Evolutionary conservation across 2,888 invertebrate genomes (phyloP), one percentile per base, ranked within the genome.

Genomic region (Rhingia campestris): DNA sequence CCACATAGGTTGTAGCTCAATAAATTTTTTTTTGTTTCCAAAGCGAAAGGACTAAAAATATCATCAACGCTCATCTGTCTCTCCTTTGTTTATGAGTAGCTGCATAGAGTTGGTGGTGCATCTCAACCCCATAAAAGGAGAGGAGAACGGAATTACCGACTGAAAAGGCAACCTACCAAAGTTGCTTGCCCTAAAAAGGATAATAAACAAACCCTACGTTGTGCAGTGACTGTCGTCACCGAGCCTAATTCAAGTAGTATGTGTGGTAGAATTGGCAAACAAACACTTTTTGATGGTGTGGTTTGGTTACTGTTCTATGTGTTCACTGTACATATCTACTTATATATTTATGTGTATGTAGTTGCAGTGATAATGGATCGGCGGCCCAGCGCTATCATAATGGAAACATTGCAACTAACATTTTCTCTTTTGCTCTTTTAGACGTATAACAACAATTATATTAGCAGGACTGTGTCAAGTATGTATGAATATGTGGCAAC

Each of bases 141-240:
- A 72, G 43, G 41, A 67, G 77, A 77, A 63, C 49, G 33, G 72
- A 77, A 76, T 56, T 72, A 10, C 41, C 51, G 56, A 53, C 43
- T 12, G 58, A 73, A 54, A 58, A 54, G 22, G 22, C 22, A 22
- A 22, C 22, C 22, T 22, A 22, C 22, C 22, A 22, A 63, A 82
- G 82, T 75, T 70, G 61, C 64, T 69, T 84, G 84, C 66, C 84
- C 84, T 84, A 84, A 84, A 84, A 84, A 84, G 84, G 80, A 80
- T 75, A 75, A 80, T 80, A 84, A 80, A 84, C 70, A 80, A 84
- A 84, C 67, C 45, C 51, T 63, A 2, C 22, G 10, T 32, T 32
- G n/a, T 45, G 43, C 6, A 12, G 43, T 14, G 6, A 12, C 9
- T 30, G 30, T 30, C 14, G n/a, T 32, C 32, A 33, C n/a, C 51